Evolutionary conservation across 2,888 invertebrate genomes (phyloP).

Genomic region (Craniophora ligustri): DNA sequence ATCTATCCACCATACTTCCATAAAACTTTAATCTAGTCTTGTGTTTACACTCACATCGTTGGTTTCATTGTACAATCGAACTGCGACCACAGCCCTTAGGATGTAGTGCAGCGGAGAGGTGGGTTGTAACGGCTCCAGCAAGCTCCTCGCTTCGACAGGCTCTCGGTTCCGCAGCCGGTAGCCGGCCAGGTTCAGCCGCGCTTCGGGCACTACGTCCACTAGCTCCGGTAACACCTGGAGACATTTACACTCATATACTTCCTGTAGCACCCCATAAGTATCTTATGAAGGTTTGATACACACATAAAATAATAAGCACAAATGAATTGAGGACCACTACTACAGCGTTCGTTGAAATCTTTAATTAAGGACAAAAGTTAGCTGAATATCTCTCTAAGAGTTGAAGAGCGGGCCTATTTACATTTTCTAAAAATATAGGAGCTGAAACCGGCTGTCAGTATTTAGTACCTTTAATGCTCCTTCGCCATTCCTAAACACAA

Average conservation of each 20-base stretch:
- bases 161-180: conserved; percentile 97
- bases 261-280: no score
- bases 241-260: not conserved
- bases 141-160: conserved; percentile 94
- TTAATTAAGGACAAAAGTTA: no score
- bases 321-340: no score
- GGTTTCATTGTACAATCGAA: conserved; percentile 96
- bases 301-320: no score
- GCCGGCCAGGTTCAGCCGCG: conserved; percentile 98
- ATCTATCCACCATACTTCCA: no score
- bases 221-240: conserved; percentile 93
- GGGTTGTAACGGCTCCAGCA: conserved; percentile 97
- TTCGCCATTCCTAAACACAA: conserved; percentile 98
- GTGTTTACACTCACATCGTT: conserved; percentile 91
- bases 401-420: no score
- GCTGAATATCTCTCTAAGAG: no score
- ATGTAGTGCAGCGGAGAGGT: conserved; percentile 98
- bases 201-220: conserved; percentile 98
- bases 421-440: no score
- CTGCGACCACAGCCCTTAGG: conserved; percentile 98
- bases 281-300: not conserved
- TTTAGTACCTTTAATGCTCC: conserved; percentile 94
- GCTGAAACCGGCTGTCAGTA: no score
- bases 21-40: not conserved
- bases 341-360: no score